Percentiles rank a stretch among this genome's conserved stretches.
These are phyloP conservation scores for Limosa lapponica DNA, from an alignment of 2,797 vertebrate species.

Conservation along the genomic window DNA sequence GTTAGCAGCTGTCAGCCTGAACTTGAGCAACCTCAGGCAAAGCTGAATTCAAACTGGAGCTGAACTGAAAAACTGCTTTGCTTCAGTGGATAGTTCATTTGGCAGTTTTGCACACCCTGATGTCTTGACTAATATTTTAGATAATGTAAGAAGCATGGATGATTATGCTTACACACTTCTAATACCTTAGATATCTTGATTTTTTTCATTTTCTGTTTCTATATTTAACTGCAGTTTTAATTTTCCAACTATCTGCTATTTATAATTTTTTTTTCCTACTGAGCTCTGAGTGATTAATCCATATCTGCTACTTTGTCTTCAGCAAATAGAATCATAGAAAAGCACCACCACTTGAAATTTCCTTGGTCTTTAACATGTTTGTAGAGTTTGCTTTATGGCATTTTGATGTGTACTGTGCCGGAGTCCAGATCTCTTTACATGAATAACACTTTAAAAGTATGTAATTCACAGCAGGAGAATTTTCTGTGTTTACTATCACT, in stretches of 20 bases:
- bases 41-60: neutral
- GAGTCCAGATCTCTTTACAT: neutral
- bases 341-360: neutral
- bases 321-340: neutral
- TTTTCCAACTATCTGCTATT: neutral
- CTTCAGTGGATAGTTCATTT: neutral
- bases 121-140: neutral
- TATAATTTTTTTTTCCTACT: neutral
- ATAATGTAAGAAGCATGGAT: neutral
- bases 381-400: neutral
- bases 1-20: neutral
- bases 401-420: neutral
- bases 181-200: neutral
- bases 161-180: neutral
- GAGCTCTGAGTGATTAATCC: neutral
- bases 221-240: neutral
- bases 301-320: neutral
- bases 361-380: neutral
- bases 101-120: neutral
- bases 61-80: neutral
- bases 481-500: conserved; percentile 36
- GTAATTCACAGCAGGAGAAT: conserved; percentile 6
- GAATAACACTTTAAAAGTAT: conserved; percentile 16
- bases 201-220: neutral
- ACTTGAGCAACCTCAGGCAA: neutral